phyloP scores from a whole-genome alignment of 2,113 vertebrate genomes.

The Toxotes jaculatrix region DNA sequence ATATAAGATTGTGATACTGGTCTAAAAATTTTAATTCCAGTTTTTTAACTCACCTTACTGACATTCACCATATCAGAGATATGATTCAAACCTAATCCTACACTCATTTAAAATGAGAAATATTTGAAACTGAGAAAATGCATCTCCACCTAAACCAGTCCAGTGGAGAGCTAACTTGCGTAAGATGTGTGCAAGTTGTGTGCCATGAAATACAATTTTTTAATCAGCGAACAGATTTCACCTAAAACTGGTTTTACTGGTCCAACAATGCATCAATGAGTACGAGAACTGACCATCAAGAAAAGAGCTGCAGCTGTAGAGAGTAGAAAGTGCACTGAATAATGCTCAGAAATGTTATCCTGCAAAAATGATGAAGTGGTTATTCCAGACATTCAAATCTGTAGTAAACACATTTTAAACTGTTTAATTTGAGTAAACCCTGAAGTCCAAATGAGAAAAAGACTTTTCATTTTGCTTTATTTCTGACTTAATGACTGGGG shows the following conservation, averaged over 20 bases:
- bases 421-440: slow-evolving; percentile 2
- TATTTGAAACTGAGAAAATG: background rate
- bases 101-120: background rate
- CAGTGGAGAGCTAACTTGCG: background rate
- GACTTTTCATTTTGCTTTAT: slow-evolving; percentile 10
- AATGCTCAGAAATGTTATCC: background rate
- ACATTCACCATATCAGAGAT: too few relatives aligned
- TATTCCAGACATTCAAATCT: slow-evolving; percentile 19
- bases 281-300: background rate
- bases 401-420: slow-evolving; percentile 27
- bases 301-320: too few relatives aligned
- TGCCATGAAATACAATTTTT: too few relatives aligned
- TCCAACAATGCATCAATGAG: background rate
- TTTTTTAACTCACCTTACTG: too few relatives aligned
- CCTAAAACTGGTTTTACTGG: too few relatives aligned
- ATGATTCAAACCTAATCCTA: too few relatives aligned
- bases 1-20: too few relatives aligned
- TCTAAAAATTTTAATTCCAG: too few relatives aligned
- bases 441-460: slow-evolving; percentile 5
- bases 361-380: background rate
- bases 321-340: background rate
- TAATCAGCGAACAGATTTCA: too few relatives aligned
- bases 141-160: background rate
- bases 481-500: slow-evolving; percentile 22
- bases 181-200: too few relatives aligned